Evolutionary conservation across 2,113 vertebrate species (phyloP), one percentile per base, ranked within the genome.

Genomic region (Pungitius pungitius): DNA sequence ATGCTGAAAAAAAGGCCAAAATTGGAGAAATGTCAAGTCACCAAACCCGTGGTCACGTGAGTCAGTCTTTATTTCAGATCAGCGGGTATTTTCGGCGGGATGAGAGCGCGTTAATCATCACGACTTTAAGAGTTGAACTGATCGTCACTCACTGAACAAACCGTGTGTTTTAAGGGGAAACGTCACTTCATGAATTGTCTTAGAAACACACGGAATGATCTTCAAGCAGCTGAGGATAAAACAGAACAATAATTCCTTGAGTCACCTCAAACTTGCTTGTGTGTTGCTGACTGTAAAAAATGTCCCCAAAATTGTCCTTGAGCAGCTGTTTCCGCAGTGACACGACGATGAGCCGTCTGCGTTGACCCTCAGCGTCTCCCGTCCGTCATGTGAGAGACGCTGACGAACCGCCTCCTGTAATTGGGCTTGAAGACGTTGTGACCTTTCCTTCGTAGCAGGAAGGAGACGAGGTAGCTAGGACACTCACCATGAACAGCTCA

Each of bases 391-490:
- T 30, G 30, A 30, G 30, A 30, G 30, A 30, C 30, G 30, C 30
- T 5, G 6, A 30, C 30, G 30, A 30, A 30, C 3, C 30, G 30
- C 30, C 30, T 30, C 30, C 30, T 30, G 30, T 5, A 30, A 30
- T 30, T 30, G 30, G 30, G 30, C 30, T 30, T 30, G n/a, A n/a
- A n/a, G n/a, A n/a, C 17, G 40, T 52, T 54, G 26, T n/a, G 13
- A n/a, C 69, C 20, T 63, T 54, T 24, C 56, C 8, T 55, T 54
- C 39, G 47, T 43, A 54, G 75, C 67, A 70, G 14, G 40, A 51
- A 20, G 33, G 15, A 72, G n/a, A 26, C 11, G 49, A 12, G 12
- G 20, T 6, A 4, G 18, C n/a, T n/a, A 42, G 3, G 62, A 37
- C 11, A 8, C 20, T 2, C 0, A n/a, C 0, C 3, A 27, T 10